phyloP scores from a whole-genome alignment of 53 echinoderm and acorn worm species.

The Temnopleurus reevesii region DNA sequence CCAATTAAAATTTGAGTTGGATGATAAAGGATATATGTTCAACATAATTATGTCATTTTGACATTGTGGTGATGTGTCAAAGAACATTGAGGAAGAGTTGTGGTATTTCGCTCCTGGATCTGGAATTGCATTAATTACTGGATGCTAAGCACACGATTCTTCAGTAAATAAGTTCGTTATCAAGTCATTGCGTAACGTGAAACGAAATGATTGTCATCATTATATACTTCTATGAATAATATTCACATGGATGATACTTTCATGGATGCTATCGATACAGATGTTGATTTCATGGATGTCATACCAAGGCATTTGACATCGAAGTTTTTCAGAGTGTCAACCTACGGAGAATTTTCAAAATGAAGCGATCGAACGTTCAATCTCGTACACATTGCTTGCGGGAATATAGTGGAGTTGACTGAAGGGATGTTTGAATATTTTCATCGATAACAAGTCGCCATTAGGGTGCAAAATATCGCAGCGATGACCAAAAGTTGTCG shows the following conservation, averaged over 20 bases:
- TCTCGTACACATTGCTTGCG: slow-evolving; percentile 11
- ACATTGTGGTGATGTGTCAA: not conserved
- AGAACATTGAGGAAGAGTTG: not conserved
- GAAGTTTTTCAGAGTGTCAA: not conserved
- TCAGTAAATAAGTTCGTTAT: not conserved
- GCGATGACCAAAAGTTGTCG: slow-evolving; percentile 54
- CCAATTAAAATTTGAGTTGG: not conserved
- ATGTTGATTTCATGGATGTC: not conserved
- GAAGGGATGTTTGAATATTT: not conserved
- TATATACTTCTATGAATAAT: too few species aligned
- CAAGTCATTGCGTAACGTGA: not conserved
- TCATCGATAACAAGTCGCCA: not conserved
- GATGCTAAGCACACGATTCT: not conserved
- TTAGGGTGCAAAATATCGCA: not conserved
- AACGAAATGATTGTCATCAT: not conserved
- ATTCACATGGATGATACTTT: not conserved
- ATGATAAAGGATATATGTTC: not conserved
- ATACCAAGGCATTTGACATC: not conserved
- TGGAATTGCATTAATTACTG: not conserved
- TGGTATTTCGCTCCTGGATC: not conserved
- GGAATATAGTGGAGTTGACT: not conserved
- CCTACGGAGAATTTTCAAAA: not conserved
- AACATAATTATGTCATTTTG: not conserved
- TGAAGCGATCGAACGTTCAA: not conserved
- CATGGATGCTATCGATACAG: too few species aligned